These are phyloP conservation scores for Rachycentron canadum DNA, from an alignment of 2,797 vertebrate genomes.

Conservation along the genomic window DNA sequence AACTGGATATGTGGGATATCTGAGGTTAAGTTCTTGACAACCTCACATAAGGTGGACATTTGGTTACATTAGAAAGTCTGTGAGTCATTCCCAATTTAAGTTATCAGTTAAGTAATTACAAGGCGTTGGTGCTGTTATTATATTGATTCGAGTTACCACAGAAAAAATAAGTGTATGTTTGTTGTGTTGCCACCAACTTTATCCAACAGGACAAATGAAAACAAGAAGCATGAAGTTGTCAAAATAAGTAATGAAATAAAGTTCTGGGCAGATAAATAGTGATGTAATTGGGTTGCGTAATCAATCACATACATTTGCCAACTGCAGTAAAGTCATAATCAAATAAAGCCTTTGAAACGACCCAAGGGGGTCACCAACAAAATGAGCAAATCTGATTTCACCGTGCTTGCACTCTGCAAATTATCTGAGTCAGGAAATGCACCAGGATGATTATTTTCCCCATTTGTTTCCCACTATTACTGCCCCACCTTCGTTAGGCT, in stretches of 20 bases:
- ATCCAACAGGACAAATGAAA: background rate
- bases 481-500: constrained; percentile 4
- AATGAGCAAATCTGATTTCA: constrained; percentile 59
- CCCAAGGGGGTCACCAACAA: constrained; percentile 30
- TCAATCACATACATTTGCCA: constrained; percentile 42
- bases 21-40: constrained; percentile 30
- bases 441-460: constrained; percentile 39
- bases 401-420: constrained; percentile 21
- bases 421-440: constrained; percentile 42
- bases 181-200: background rate
- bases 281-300: constrained; percentile 50
- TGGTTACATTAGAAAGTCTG: constrained; percentile 22
- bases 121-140: constrained; percentile 10
- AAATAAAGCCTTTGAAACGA: constrained; percentile 47
- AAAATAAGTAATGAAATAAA: constrained; percentile 32
- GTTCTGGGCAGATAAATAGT: constrained; percentile 24
- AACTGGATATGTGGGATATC: constrained; percentile 51
- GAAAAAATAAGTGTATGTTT: constrained; percentile 12
- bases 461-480: constrained; percentile 33
- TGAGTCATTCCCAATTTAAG: constrained; percentile 19
- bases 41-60: constrained; percentile 37
- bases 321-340: constrained; percentile 52
- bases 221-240: constrained; percentile 8
- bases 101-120: constrained; percentile 5
- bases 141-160: constrained; percentile 9